Evolutionary conservation across 2,888 invertebrate genomes (phyloP), one percentile per base, ranked within the genome.

Genomic region (Ophion ellenae): DNA sequence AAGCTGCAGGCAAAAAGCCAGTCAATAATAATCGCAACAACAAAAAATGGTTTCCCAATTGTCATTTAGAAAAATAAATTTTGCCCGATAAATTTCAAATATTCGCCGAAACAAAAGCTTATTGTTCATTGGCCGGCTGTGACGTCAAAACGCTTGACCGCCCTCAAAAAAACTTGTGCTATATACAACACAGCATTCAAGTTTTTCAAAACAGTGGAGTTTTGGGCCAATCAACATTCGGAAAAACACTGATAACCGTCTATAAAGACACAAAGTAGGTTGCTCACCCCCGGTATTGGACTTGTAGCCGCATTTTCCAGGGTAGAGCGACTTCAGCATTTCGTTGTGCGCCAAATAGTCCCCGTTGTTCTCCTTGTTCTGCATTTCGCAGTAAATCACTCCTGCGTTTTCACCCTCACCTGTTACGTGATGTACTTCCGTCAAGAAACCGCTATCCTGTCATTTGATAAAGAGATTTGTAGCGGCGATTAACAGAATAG

Each of bases 311-410:
- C 97, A 97, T 90, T 96, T 95, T 32, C 96, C 96, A 0, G 98
- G 97, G 93, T 98, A 99, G 93, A 98, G 96, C 2, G 96, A 95
- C 87, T 96, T 95, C 28, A 96, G 93, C 92, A 98, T 94, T 88
- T 95, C 95, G 80, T 96, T 94, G 89, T 96, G 95, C 85, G 97
- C 95, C 85, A 97, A 95, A 83, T 96, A 96, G 91, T 97, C 97
- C 5, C 97, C 97, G n/a, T 95, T 96, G 93, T 97, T 98, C 93
- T 98, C 98, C 47, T 96, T 93, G 0, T 97, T 97, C 94, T 98
- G 98, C 97, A 98, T 98, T 95, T 99, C 99, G 94, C 98, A 98
- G 93, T 99, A 99, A n/a, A 99, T 98, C 17, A 99, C 98, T 24
- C 99, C 99, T 14, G 97, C 98, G 95, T 99, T 97, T 88, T 97